Evolutionary conservation across 2,797 vertebrate species (phyloP), one percentile per base, ranked within the genome.

Genomic region (Sebastes steindachneri): DNA sequence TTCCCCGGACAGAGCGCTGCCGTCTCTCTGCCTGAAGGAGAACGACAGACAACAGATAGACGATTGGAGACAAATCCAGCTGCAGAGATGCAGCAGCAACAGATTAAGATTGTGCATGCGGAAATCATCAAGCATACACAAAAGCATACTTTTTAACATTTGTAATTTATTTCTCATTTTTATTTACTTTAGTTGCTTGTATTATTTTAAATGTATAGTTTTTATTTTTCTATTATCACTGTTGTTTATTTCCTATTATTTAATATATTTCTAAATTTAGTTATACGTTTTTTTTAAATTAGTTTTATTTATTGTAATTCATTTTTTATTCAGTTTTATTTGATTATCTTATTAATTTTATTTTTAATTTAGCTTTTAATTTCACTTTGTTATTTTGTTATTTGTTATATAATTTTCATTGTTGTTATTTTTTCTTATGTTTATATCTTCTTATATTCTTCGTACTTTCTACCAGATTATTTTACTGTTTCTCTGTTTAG

Each of bases 1-100:
- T 95, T 95, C 62, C 94, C 93, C 0, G 90, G 89, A 86, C 95
- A 97, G 25, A 77, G 62, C 0, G 80, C 9, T 4, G 77, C 75
- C 0, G 84, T 86, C 86, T 95, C 90, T 73, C 93, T 87, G 82
- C 92, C 91, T 95, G 78, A 35, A 23, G 53, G 21, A 68, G 3
- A 65, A 9, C 14, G 6, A 68, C 15, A 19, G 12, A 37, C 1
- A 5, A 1, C 7, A 12, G 7, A 55, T 1, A 7, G 3, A 21
- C 15, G 3, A 17, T 48, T 48, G 31, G 60, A 63, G 60, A 35
- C n/a, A 1, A 64, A 64, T 14, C 28, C 21, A 41, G 12, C 33
- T 23, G 60, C 19, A 35, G n/a, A 35, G 31, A 63, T 23, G n/a
- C 60, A 37, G 33, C 33, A 63, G 60, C n/a, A 3, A 4, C 55